Percentiles rank a stretch among this genome's conserved stretches.
Conservation (phyloP, 1,140 invertebrate genomes). For the Drosophila quadrilineata region DNA sequence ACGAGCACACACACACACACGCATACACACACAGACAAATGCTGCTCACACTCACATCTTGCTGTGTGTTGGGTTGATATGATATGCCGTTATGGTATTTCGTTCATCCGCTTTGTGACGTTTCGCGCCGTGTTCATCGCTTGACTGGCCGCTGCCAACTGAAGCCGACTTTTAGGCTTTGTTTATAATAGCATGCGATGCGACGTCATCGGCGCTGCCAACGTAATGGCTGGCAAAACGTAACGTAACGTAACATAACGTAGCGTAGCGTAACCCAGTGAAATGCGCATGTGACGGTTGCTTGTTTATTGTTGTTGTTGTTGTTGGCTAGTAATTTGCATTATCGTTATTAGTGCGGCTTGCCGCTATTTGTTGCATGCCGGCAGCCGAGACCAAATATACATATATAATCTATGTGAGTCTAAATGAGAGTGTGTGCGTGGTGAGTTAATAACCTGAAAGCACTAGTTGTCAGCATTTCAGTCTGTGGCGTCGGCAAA, state of each 20-base stretch:
- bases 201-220: neutral
- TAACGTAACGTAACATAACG: constrained; percentile 8
- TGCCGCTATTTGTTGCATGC: constrained; percentile 45
- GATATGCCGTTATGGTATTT: constrained; percentile 15
- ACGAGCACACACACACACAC: constrained; percentile 42
- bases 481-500: neutral
- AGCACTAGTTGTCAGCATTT: constrained; percentile 23
- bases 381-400: constrained; percentile 42
- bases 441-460: constrained; percentile 22
- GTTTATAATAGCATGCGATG: constrained; percentile 39
- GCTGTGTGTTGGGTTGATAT: neutral
- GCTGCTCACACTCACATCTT: constrained; percentile 51
- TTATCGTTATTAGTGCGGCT: constrained; percentile 12
- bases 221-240: neutral
- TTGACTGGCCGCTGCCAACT: constrained; percentile 55
- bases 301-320: constrained; percentile 12
- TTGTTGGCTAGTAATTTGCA: constrained; percentile 24
- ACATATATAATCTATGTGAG: constrained; percentile 9
- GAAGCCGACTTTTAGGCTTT: constrained; percentile 68
- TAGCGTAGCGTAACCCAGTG: constrained; percentile 8
- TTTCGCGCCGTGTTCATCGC: constrained; percentile 37
- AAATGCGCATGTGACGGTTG: constrained; percentile 4
- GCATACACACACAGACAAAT: constrained; percentile 15
- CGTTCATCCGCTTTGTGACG: constrained; percentile 23
- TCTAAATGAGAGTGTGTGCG: neutral